Percentiles rank a stretch among this genome's conserved stretches.
These are phyloP conservation scores for Agrochola litura DNA, from an alignment of 2,888 invertebrate genomes.

Conservation along the genomic window DNA sequence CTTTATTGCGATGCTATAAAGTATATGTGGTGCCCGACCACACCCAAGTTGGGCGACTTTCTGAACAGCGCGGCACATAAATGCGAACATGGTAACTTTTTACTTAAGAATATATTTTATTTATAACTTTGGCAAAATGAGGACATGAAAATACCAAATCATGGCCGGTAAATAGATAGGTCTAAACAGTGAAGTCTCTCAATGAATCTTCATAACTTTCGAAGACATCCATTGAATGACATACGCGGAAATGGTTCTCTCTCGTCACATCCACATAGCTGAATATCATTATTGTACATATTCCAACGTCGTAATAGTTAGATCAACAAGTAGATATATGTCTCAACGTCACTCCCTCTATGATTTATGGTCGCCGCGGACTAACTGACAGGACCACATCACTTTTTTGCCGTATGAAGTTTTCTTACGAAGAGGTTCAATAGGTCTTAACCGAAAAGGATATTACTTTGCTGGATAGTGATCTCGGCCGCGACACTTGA, in stretches of 20 bases:
- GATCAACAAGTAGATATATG: constrained; percentile 77
- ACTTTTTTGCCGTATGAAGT: constrained; percentile 75
- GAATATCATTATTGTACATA: constrained; percentile 57
- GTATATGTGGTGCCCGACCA: constrained; percentile 58
- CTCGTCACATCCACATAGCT: constrained; percentile 32
- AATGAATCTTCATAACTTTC: constrained; percentile 19
- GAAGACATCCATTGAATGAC: constrained; percentile 45
- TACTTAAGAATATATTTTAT: constrained; percentile 23
- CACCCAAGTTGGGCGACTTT: constrained; percentile 55
- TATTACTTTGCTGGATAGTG: constrained; percentile 83
- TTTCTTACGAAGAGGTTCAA: constrained; percentile 69
- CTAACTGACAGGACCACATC: constrained; percentile 68
- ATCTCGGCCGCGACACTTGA: constrained; percentile 74
- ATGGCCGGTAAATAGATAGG: background rate
- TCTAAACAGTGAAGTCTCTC: constrained; percentile 3
- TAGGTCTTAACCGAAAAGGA: constrained; percentile 78
- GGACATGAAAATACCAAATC: background rate
- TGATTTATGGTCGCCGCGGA: constrained; percentile 78
- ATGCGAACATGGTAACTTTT: constrained; percentile 38
- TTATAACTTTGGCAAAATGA: background rate
- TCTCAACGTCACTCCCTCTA: constrained; percentile 68
- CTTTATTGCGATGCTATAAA: constrained; percentile 59
- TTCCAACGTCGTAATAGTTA: constrained; percentile 49
- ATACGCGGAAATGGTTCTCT: constrained; percentile 47
- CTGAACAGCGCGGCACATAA: constrained; percentile 58